These are phyloP conservation scores for Drosophila dunni DNA, from an alignment of 1,140 invertebrate genomes.

Conservation along the genomic window DNA sequence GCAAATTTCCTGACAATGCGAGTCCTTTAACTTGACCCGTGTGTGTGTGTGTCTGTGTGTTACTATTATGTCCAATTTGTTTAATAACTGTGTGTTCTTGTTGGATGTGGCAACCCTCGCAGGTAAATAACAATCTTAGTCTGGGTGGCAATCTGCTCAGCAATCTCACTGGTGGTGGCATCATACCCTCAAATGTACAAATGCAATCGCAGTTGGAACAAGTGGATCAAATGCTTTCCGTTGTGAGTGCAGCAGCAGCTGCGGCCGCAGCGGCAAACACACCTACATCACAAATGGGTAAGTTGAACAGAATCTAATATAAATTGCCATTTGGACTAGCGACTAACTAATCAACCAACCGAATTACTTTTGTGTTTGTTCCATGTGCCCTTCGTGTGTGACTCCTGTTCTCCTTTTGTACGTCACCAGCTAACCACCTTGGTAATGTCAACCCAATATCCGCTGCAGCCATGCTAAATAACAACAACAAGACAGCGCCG, in stretches of 20 bases:
- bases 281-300: conserved; percentile 64
- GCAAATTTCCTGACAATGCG: no score
- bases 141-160: conserved; percentile 41
- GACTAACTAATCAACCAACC: conserved; percentile 41
- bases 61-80: not conserved
- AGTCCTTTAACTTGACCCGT: no score
- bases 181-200: conserved; percentile 47
- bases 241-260: conserved; percentile 27
- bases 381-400: not conserved
- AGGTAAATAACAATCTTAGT: conserved; percentile 66
- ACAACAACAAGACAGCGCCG: conserved; percentile 67
- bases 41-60: not conserved
- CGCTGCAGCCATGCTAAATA: conserved; percentile 71
- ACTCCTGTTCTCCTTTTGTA: not conserved
- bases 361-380: not conserved
- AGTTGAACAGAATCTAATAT: conserved; percentile 31
- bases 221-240: conserved; percentile 72
- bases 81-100: conserved; percentile 1
- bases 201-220: conserved; percentile 55
- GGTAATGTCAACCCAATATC: conserved; percentile 62
- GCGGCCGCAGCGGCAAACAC: conserved; percentile 38
- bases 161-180: conserved; percentile 50
- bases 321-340: not conserved
- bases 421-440: conserved; percentile 55
- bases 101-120: not conserved